Conservation (phyloP, 2,888 invertebrate species). For the Malachius bipustulatus region DNA sequence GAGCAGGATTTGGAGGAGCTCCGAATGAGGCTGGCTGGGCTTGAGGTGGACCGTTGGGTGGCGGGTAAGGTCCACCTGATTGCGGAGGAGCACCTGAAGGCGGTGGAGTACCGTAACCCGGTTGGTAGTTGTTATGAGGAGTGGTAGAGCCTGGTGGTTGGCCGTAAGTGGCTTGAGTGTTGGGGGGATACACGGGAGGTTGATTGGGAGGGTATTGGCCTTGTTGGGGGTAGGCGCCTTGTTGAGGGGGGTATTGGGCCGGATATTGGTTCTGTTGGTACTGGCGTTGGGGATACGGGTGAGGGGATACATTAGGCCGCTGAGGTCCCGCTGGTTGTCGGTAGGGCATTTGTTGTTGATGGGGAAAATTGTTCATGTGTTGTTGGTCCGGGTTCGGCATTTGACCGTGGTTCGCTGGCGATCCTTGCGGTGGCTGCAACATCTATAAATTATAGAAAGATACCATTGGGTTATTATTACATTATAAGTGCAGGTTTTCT, state of each 20-base stretch:
- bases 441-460: conserved; percentile 14
- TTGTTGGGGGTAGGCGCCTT: conserved; percentile 55
- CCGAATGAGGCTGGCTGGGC: conserved; percentile 29
- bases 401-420: conserved; percentile 34
- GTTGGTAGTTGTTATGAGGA: conserved; percentile 40
- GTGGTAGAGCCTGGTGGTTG: conserved; percentile 48
- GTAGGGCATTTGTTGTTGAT: conserved; percentile 36
- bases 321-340: conserved; percentile 38
- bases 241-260: conserved; percentile 53
- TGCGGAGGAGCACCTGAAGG: conserved; percentile 29
- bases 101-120: conserved; percentile 31
- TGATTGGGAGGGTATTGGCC: conserved; percentile 54
- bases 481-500: too few relatives aligned
- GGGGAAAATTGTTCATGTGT: conserved; percentile 36
- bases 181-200: conserved; percentile 53
- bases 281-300: conserved; percentile 55
- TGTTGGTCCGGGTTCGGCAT: conserved; percentile 35
- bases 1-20: conserved; percentile 30
- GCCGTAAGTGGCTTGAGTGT: conserved; percentile 43
- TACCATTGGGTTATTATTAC: too few relatives aligned
- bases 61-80: conserved; percentile 33
- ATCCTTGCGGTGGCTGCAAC: conserved; percentile 31
- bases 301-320: conserved; percentile 45
- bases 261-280: conserved; percentile 58
- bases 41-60: conserved; percentile 31